Evolutionary conservation across 2,797 vertebrate species (phyloP).

Genomic region (Diplodus puntazzo): DNA sequence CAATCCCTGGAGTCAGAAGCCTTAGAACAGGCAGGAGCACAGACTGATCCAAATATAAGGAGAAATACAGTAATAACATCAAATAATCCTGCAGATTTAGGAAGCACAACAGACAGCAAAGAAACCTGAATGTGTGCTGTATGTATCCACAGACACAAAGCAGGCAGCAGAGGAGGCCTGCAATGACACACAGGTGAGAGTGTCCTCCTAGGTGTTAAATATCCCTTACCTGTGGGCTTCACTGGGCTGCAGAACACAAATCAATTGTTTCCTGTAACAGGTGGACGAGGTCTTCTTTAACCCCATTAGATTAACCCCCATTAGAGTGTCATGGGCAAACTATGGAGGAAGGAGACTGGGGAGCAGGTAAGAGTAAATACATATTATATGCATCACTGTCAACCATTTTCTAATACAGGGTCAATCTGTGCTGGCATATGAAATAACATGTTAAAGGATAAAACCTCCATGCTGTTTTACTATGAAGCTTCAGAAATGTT

Average conservation of each 20-base stretch:
- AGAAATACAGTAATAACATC: neutral
- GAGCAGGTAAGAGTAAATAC: neutral
- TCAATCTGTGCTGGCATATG: neutral
- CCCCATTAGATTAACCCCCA: neutral
- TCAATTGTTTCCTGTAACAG: conserved; percentile 50
- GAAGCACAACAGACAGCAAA: neutral
- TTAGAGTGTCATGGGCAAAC: neutral
- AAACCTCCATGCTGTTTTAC: too few relatives aligned
- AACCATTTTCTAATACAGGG: neutral
- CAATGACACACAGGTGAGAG: conserved; percentile 62
- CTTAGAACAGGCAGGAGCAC: too few relatives aligned
- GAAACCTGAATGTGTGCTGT: neutral
- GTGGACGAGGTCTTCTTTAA: conserved; percentile 14
- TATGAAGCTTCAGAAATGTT: too few relatives aligned
- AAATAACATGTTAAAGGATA: neutral
- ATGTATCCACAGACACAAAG: neutral
- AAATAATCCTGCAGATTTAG: neutral
- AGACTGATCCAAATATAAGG: too few relatives aligned
- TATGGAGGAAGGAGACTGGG: neutral
- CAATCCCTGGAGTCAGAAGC: too few relatives aligned
- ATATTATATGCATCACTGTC: neutral
- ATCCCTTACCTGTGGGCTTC: conserved; percentile 74
- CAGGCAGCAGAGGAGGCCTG: conserved; percentile 10
- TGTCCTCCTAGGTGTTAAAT: conserved; percentile 73
- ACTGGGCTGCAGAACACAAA: conserved; percentile 40